Base-by-base conservation (phyloP, 2,797 vertebrate species). In the Gambusia yucatana region DNA sequence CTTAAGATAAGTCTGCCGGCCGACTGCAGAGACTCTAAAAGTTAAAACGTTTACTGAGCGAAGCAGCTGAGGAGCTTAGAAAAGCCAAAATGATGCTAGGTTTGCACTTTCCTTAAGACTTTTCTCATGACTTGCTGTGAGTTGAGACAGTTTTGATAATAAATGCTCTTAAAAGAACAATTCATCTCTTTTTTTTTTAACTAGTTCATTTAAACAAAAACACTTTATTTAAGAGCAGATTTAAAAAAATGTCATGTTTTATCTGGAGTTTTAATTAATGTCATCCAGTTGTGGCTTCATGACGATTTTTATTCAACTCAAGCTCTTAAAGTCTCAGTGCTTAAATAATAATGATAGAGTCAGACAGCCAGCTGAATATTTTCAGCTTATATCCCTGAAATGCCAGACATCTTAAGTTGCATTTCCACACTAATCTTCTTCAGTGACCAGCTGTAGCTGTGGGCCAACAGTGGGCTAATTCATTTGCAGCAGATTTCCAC, bases 401-500 rank as follows among this genome's bases (percentile, higher is more conserved):
- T 63, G 76, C 82, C 89, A 93, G 82, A 90, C 89, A 82, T 92
- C 80, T 96, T 88, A 92, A 87, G 90, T 94, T 94, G 87, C 84
- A 89, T 86, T 91, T 94, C 86, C 81, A 87, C 73, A 52, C 86
- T 95, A 95, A 96, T 95, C 92, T 90, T 80, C 87, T 87, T 94
- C 85, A 30, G 39, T 81, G 72, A 90, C 92, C 89, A 84, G 78
- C 41, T 83, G 86, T 86, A 83, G 91, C 93, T 89, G 84, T 84
- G 83, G 36, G 71, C 69, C 76, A 95, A 96, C 93, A 94, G 86
- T 92, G 77, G 87, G 79, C 78, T 93, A 91, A 96, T 96, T 95
- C 90, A 95, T 92, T 91, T 79, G 82, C 82, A 90, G 91, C 89
- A 93, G 95, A 94, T 95, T 96, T 95, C 90, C 55, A 77, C 88